These are phyloP conservation scores for Drosophila mimetica DNA, from an alignment of 2,888 invertebrate species.

Conservation along the genomic window DNA sequence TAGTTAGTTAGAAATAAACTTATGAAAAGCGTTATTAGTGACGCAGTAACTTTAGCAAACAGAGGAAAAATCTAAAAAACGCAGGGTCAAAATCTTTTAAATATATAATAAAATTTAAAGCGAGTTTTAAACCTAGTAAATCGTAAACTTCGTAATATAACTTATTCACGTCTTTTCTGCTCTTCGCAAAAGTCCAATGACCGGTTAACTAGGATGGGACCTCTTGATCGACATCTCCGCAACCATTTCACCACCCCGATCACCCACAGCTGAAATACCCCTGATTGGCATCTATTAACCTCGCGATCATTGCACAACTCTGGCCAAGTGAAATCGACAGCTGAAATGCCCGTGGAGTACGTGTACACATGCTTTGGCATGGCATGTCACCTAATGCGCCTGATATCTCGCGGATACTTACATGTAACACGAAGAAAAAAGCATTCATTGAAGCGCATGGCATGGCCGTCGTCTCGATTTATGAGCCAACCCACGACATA, in stretches of 20 bases:
- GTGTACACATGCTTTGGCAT: conserved; percentile 11
- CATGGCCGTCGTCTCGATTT: conserved; percentile 57
- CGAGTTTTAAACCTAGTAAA: too few relatives aligned
- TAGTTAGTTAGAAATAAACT: background rate
- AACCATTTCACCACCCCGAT: background rate
- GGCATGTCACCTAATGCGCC: conserved; percentile 30
- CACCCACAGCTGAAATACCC: background rate
- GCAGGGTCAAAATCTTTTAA: too few relatives aligned
- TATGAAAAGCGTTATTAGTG: too few relatives aligned
- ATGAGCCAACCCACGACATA: conserved; percentile 35
- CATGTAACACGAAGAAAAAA: conserved; percentile 52
- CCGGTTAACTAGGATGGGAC: background rate
- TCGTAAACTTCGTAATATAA: too few relatives aligned
- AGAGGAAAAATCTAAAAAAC: too few relatives aligned
- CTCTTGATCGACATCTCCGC: background rate
- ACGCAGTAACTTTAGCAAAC: too few relatives aligned
- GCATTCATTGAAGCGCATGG: conserved; percentile 63
- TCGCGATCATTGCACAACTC: conserved; percentile 23
- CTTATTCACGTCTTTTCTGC: too few relatives aligned
- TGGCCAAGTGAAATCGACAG: conserved; percentile 31
- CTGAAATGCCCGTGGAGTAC: conserved; percentile 15
- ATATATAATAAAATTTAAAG: too few relatives aligned
- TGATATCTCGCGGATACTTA: conserved; percentile 34
- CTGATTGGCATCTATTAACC: conserved; percentile 1
- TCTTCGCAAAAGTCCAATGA: too few relatives aligned